Evolutionary conservation across 1,140 invertebrate genomes (phyloP), one percentile per base, ranked within the genome.

Genomic region (Drosophila nannoptera): DNA sequence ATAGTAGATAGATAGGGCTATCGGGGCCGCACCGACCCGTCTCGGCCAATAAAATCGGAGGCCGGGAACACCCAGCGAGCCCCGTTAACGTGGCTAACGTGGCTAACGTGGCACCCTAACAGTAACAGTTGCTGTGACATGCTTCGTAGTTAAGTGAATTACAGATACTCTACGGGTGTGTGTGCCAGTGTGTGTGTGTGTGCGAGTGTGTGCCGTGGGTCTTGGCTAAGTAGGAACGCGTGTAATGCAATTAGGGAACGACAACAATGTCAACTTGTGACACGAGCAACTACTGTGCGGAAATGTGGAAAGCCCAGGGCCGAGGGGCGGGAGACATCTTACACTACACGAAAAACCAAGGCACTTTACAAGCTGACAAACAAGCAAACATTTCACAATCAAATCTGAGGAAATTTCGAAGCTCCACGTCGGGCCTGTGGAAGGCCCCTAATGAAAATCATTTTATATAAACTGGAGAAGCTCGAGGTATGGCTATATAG

Each of bases 231-330:
- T 82, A 83, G 72, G 67, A 75, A 83, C 78, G 72, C 61, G 69
- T 83, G 78, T 78, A 83, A 59, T 75, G 78, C 78, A 83, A 82
- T 82, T 83, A 82, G 80, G 63, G 63, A 55, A 70, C 68, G 73
- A 82, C 78, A 83, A 67, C 63, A 67, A 38, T 66, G 54, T 66
- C 49, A 56, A 40, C 8, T 62, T 73, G 67, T 75, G 74, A 72
- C 78, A 83, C 56, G 52, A 66, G 60, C 64, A 74, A 82, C 78
- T 84, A 82, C 80, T 77, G 78, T 82, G 43, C 49, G 75, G 60
- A 63, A 48, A 56, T 55, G 36, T 62, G 40, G n/a, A 40, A 48
- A 60, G n/a, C n/a, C n/a, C n/a, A n/a, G n/a, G n/a, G n/a, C n/a
- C n/a, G n/a, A n/a, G n/a, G n/a, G n/a, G n/a, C n/a, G n/a, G n/a